These are phyloP conservation scores for Rhinopithecus roxellana DNA, from an alignment of 2,113 vertebrate genomes.

Conservation along the genomic window DNA sequence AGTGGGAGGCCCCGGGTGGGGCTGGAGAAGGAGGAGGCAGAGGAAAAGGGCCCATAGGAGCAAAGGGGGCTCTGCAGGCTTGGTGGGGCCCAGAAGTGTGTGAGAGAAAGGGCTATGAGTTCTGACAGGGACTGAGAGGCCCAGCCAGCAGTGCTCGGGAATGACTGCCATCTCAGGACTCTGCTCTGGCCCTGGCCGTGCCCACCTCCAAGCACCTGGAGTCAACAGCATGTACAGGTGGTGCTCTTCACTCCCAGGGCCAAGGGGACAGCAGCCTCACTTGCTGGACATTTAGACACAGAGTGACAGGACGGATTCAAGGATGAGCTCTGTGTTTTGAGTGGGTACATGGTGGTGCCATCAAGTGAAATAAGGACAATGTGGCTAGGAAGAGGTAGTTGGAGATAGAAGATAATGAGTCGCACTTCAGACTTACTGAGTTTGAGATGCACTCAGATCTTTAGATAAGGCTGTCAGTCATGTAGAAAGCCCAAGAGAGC, in stretches of 20 bases:
- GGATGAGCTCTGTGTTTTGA: background rate
- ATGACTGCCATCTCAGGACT: background rate
- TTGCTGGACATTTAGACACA: background rate
- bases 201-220: accelerated
- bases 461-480: background rate
- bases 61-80: background rate
- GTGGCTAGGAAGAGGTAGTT: background rate
- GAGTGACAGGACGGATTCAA: background rate
- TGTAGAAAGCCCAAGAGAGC: background rate
- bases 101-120: background rate
- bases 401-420: background rate
- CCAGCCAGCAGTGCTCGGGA: accelerated
- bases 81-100: no score
- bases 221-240: background rate
- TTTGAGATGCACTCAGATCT: background rate
- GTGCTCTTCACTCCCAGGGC: background rate
- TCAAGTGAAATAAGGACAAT: background rate
- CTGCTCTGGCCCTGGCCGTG: background rate
- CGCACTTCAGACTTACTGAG: background rate
- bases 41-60: background rate
- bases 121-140: background rate
- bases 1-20: background rate
- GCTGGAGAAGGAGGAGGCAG: background rate
- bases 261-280: background rate
- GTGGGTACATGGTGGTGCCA: background rate